Percentiles rank a stretch among this genome's conserved stretches.
These are phyloP conservation scores for Isurus oxyrinchus DNA, from an alignment of 2,113 vertebrate species.

Conservation along the genomic window DNA sequence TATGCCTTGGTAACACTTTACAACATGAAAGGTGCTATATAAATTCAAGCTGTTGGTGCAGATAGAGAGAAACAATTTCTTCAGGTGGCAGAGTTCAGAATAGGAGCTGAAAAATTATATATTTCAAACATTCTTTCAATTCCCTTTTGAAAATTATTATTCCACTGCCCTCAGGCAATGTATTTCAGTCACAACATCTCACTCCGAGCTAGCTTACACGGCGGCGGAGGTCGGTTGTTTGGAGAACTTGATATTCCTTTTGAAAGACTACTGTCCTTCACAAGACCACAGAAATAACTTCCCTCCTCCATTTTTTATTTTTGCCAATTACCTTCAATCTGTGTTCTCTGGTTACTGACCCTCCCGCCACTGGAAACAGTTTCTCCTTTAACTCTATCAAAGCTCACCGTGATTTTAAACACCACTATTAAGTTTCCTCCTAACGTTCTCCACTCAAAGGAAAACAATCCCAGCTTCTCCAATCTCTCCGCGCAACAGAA, in stretches of 20 bases:
- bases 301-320: not conserved
- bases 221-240: too few species aligned
- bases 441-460: not conserved
- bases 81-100: not conserved
- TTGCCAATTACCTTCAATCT: not conserved
- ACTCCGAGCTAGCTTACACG: too few species aligned
- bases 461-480: not conserved
- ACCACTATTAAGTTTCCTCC: too few species aligned
- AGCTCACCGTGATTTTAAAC: not conserved
- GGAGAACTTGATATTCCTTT: too few species aligned
- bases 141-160: not conserved
- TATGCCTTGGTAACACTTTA: too few species aligned
- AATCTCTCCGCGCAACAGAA: not conserved
- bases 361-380: too few species aligned
- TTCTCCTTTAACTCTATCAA: not conserved
- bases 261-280: too few species aligned
- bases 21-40: not conserved
- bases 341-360: not conserved
- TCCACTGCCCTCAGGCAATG: not conserved
- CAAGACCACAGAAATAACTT: not conserved
- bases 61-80: not conserved
- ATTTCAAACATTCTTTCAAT: not conserved
- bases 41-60: not conserved
- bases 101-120: not conserved
- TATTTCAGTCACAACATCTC: not conserved